These are phyloP conservation scores for Choloepus hoffmanni DNA, from an alignment of 2,113 vertebrate species.

Conservation along the genomic window DNA sequence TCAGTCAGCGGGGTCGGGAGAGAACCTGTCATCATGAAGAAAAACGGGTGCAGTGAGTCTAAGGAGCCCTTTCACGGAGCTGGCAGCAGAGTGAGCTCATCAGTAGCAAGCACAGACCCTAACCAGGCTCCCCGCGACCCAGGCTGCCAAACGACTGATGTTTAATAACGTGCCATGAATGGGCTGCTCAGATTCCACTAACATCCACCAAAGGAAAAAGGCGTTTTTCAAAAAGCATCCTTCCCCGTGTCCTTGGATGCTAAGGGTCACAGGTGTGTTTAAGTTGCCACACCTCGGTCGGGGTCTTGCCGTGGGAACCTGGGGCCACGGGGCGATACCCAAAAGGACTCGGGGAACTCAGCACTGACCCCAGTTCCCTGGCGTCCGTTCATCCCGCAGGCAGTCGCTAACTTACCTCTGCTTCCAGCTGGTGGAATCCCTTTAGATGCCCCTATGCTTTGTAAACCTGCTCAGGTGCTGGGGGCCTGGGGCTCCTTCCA, in stretches of 20 bases:
- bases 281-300: background rate
- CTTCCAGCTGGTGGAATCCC: background rate
- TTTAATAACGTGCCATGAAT: background rate
- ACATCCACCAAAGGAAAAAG: background rate
- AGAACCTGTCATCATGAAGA: rapidly evolving
- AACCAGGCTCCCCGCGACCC: background rate
- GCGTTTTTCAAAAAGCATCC: background rate
- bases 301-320: background rate
- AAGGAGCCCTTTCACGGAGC: background rate
- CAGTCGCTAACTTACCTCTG: background rate
- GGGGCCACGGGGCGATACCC: background rate
- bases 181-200: background rate
- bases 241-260: background rate
- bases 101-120: background rate
- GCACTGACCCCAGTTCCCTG: rapidly evolving
- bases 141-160: background rate
- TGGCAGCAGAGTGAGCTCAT: rapidly evolving
- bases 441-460: rapidly evolving
- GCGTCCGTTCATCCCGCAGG: rapidly evolving
- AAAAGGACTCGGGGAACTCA: rapidly evolving
- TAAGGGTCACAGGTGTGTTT: background rate
- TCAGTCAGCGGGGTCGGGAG: background rate
- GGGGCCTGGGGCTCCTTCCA: background rate
- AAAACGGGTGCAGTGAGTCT: rapidly evolving
- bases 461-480: background rate